A percentile compares a stretch with the other conserved stretches of the same genome.
These are phyloP conservation scores for Cabera pusaria DNA, from an alignment of 2,888 invertebrate species.

Conservation along the genomic window DNA sequence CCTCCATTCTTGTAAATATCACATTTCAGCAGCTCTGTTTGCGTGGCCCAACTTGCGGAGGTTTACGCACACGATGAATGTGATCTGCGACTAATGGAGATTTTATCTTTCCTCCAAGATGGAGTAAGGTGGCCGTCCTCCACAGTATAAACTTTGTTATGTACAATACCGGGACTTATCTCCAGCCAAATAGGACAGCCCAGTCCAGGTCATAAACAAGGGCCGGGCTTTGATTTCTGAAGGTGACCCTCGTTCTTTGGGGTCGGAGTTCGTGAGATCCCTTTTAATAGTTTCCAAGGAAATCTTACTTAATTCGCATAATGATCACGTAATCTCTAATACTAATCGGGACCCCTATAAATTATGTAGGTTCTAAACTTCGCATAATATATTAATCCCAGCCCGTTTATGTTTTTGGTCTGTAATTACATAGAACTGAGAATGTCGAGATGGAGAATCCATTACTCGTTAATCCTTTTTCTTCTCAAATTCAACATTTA, in stretches of 20 bases:
- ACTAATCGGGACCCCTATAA: constrained; percentile 54
- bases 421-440: constrained; percentile 29
- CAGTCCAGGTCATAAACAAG: constrained; percentile 76
- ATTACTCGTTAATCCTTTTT: constrained; percentile 67
- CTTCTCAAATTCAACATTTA: constrained; percentile 74
- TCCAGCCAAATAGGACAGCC: constrained; percentile 58
- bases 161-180: constrained; percentile 72
- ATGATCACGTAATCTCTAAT: constrained; percentile 63
- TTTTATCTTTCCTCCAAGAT: constrained; percentile 70
- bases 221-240: constrained; percentile 75
- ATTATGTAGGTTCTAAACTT: constrained; percentile 46
- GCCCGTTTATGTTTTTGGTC: constrained; percentile 35
- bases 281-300: constrained; percentile 71
- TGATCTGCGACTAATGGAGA: constrained; percentile 75
- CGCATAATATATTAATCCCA: constrained; percentile 29
- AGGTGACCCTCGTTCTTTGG: constrained; percentile 68
- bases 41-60: constrained; percentile 45
- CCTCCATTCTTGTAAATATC: constrained; percentile 24
- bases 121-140: constrained; percentile 68
- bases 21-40: constrained; percentile 48
- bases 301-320: constrained; percentile 71
- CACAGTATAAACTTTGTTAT: constrained; percentile 71
- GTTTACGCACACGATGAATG: constrained; percentile 72
- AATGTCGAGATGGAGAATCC: constrained; percentile 35
- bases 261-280: constrained; percentile 62